Conservation (phyloP, 2,888 invertebrate species). For the Blera fallax region DNA sequence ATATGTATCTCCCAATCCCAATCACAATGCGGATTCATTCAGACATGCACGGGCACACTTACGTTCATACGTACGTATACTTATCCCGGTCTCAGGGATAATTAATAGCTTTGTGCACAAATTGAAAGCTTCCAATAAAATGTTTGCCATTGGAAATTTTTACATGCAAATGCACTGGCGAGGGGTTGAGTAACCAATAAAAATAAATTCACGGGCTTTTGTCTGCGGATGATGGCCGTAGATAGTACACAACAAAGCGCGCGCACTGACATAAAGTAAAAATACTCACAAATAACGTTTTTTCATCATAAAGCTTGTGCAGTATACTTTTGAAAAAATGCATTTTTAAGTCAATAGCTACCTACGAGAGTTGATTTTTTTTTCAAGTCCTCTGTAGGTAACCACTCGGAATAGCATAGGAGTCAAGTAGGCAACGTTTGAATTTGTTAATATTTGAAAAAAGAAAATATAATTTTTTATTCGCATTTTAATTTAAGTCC, state of each 20-base stretch:
- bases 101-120: conserved; percentile 71
- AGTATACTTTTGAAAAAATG: background rate
- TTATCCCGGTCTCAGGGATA: conserved; percentile 71
- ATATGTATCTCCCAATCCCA: conserved; percentile 58
- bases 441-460: too few species aligned
- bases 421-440: too few species aligned
- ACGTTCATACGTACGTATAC: conserved; percentile 43
- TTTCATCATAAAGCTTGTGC: background rate
- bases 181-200: conserved; percentile 50
- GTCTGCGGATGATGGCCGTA: conserved; percentile 23
- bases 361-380: too few species aligned
- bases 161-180: conserved; percentile 38
- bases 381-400: too few species aligned
- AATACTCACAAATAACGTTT: background rate
- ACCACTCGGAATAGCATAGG: too few species aligned
- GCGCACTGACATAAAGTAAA: conserved; percentile 1
- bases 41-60: conserved; percentile 59
- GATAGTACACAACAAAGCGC: background rate
- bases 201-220: conserved; percentile 58
- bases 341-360: background rate
- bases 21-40: conserved; percentile 66
- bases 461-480: too few species aligned
- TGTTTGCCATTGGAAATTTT: conserved; percentile 57
- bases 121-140: conserved; percentile 71
- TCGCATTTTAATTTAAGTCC: too few species aligned